Evolutionary conservation across 2,888 invertebrate species (phyloP).

Genomic region (Cosmopolites sordidus): DNA sequence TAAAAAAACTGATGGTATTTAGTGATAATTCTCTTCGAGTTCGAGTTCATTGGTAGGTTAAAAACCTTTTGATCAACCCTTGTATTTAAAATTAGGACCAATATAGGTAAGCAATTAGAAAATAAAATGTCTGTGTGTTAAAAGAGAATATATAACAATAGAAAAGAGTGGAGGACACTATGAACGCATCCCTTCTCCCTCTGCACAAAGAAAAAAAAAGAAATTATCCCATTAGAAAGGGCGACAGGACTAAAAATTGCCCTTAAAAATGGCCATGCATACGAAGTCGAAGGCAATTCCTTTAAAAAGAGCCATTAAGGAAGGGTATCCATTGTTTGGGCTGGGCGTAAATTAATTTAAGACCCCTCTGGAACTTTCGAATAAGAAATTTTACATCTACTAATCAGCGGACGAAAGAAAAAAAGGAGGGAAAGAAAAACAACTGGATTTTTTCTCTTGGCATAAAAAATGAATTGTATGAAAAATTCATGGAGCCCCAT

Average conservation of each 20-base stretch:
- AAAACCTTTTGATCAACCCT: no score
- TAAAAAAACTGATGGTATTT: no score
- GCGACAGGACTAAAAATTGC: constrained; percentile 24
- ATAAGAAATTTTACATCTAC: constrained; percentile 25
- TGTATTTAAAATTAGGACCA: no score
- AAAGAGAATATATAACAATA: no score
- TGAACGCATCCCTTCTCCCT: no score
- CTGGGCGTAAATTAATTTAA: constrained; percentile 27
- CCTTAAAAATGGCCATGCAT: constrained; percentile 22
- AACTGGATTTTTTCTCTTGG: constrained; percentile 23
- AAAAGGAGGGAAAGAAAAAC: constrained; percentile 23
- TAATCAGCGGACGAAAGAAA: constrained; percentile 19
- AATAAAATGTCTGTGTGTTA: no score
- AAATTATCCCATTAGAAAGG: constrained; percentile 22
- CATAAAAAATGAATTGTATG: constrained; percentile 27
- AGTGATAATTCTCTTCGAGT: no score
- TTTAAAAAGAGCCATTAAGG: constrained; percentile 25
- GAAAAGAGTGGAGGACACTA: no score
- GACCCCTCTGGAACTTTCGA: constrained; percentile 25
- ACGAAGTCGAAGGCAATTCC: constrained; percentile 25
- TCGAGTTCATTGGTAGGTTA: no score
- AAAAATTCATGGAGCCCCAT: constrained; percentile 24
- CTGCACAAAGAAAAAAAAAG: constrained; percentile 4
- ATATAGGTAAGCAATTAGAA: no score
- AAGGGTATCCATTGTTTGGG: constrained; percentile 27